Base-by-base conservation (phyloP, 2,113 vertebrate genomes). In the Epinephelus cyanopodus region DNA sequence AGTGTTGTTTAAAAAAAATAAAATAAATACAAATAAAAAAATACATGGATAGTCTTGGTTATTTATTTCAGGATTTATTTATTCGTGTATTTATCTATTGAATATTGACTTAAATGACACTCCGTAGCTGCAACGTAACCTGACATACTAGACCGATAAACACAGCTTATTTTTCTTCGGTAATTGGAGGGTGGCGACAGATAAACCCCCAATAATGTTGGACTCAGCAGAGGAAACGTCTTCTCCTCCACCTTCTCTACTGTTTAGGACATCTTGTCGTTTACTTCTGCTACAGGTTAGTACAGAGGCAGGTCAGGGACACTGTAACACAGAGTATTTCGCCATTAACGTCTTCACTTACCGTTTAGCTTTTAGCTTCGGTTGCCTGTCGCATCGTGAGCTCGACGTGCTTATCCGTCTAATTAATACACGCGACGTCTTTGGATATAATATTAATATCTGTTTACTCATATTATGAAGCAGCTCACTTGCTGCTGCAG, bases 401-500 rank as follows among this genome's bases (percentile, higher is more conserved):
- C 60, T 52, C 8, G 86, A 81, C 8, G 91, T 87, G 11, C 83
- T 74, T 33, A 95, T 74, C 19, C 70, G 65, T 53, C 92, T 87
- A 1, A 87, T 63, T 3, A 37, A 37, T 37, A 71, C 52, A 58
- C 48, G 69, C 2, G 39, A 81, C 19, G 23, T 19, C 23, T 79
- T 92, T 37, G 67, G 77, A 72, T 48, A 74, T 2, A 90, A 72
- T 27, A 47, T 14, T 52, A 73, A 52, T 50, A 87, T 79, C 63
- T 65, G 74, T 84, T 86, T 91, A 47, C 83, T 92, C 39, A 93
- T 81, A 14, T 79, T 88, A 12, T 45, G 73, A 5, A 92, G 75
- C 23, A 94, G 39, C 37, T 82, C 83, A 57, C 64, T 68, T 29
- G 76, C 81, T 60, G 83, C 84, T 1, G 57, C 77, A 65, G 73